These are phyloP conservation scores for Triops cancriformis DNA, from an alignment of 1,140 invertebrate species.

Conservation along the genomic window DNA sequence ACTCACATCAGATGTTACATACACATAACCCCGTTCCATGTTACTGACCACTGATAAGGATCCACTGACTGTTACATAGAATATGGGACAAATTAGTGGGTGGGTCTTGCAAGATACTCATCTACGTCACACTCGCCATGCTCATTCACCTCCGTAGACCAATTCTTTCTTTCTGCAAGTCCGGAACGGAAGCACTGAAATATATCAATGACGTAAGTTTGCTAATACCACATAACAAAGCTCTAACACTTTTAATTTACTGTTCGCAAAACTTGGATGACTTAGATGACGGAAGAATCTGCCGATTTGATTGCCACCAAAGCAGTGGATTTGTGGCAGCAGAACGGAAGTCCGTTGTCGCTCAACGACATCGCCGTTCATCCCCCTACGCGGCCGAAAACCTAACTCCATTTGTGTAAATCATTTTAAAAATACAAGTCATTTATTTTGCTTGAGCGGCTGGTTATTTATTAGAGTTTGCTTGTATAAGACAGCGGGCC, in stretches of 20 bases:
- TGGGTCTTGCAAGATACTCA: constrained; percentile 68
- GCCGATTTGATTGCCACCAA: constrained; percentile 66
- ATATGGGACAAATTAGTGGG: constrained; percentile 82
- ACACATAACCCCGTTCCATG: too few relatives aligned
- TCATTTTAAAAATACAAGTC: constrained; percentile 5
- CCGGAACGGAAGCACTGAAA: constrained; percentile 49
- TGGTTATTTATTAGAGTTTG: constrained; percentile 1
- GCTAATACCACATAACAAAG: constrained; percentile 23
- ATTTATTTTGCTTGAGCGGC: constrained; percentile 15
- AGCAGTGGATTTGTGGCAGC: constrained; percentile 66
- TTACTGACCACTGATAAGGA: too few relatives aligned
- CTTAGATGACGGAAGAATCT: constrained; percentile 62
- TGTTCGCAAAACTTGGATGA: neutral
- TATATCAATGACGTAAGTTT: constrained; percentile 54
- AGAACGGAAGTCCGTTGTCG: constrained; percentile 42
- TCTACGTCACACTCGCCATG: constrained; percentile 64
- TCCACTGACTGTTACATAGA: constrained; percentile 42
- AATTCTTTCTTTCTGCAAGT: constrained; percentile 50
- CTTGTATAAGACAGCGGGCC: constrained; percentile 1
- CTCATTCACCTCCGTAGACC: constrained; percentile 57
- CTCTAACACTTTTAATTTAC: too few relatives aligned
- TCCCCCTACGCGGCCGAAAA: constrained; percentile 15
- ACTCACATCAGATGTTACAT: too few relatives aligned
- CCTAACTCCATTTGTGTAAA: neutral
- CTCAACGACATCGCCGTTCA: constrained; percentile 26